A percentile compares a stretch with the other conserved stretches of the same genome.
phyloP scores from a whole-genome alignment of 2,888 invertebrate species.

The Drosophila ustulata region DNA sequence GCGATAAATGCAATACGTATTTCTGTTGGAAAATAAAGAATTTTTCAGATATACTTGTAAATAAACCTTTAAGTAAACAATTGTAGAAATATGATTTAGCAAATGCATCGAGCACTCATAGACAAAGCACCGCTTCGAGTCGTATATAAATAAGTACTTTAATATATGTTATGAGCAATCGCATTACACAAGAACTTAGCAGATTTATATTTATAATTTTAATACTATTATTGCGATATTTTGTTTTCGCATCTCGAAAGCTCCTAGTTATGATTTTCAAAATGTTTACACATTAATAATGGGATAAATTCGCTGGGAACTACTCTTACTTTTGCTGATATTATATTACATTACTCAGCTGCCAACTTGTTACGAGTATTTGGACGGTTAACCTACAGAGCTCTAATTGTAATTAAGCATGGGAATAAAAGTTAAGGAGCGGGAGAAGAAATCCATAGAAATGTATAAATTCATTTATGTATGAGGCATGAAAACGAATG shows the following conservation, averaged over 20 bases:
- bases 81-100: too few species aligned
- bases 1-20: too few species aligned
- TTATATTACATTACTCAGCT: slow-evolving; percentile 18
- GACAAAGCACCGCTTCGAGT: too few species aligned
- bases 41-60: too few species aligned
- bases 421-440: slow-evolving; percentile 54
- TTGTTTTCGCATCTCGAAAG: neutral
- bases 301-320: neutral
- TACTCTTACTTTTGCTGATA: slow-evolving; percentile 46
- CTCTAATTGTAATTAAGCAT: slow-evolving; percentile 75
- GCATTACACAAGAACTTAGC: too few species aligned
- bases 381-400: slow-evolving; percentile 55
- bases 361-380: slow-evolving; percentile 17
- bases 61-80: too few species aligned
- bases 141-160: too few species aligned
- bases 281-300: neutral
- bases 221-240: neutral
- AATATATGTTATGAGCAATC: too few species aligned
- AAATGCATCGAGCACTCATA: too few species aligned
- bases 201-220: too few species aligned
- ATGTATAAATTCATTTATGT: slow-evolving; percentile 22
- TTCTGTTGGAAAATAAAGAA: too few species aligned
- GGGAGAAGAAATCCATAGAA: slow-evolving; percentile 8
- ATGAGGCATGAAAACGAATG: slow-evolving; percentile 55
- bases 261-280: neutral